Percentiles rank a stretch among this genome's conserved stretches.
Conservation (phyloP, 2,797 vertebrate genomes). For the Hydrocynus forskahlii region DNA sequence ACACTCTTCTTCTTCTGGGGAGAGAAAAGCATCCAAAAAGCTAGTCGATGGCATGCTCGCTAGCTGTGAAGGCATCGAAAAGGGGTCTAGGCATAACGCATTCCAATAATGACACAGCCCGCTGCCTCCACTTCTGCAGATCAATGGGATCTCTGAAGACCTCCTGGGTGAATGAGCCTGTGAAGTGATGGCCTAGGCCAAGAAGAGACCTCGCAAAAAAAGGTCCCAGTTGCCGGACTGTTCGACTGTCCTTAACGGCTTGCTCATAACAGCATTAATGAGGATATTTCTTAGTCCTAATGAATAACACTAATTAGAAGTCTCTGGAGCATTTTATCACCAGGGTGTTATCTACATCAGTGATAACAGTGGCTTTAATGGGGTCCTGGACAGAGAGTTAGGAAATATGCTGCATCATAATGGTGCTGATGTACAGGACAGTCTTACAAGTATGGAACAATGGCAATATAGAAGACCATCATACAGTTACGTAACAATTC, state of each 20-base stretch:
- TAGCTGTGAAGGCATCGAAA: slow-evolving; percentile 61
- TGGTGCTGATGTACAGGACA: not conserved
- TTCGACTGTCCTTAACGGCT: slow-evolving; percentile 21
- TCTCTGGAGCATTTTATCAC: slow-evolving; percentile 38
- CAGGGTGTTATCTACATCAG: slow-evolving; percentile 20
- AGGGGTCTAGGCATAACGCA: slow-evolving; percentile 48
- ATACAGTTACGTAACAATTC: not conserved
- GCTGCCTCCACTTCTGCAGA: slow-evolving; percentile 63
- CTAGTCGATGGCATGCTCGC: slow-evolving; percentile 57
- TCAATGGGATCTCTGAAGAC: slow-evolving; percentile 64
- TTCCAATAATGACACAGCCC: slow-evolving; percentile 69
- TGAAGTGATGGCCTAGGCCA: slow-evolving; percentile 31
- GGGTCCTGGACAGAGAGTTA: not conserved
- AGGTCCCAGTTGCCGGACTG: slow-evolving; percentile 18
- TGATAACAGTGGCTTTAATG: slow-evolving; percentile 19
- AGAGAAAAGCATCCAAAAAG: slow-evolving; percentile 56
- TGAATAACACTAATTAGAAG: slow-evolving; percentile 37
- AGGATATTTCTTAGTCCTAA: slow-evolving; percentile 40
- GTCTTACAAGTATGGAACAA: not conserved
- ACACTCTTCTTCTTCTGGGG: slow-evolving; percentile 34
- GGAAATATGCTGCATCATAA: not conserved
- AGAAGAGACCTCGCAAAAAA: slow-evolving; percentile 18
- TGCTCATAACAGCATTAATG: slow-evolving; percentile 25
- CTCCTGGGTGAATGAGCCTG: slow-evolving; percentile 33
- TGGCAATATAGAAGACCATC: not conserved